Base-by-base conservation (phyloP, 1,140 invertebrate genomes). In the Caerostris darwini region DNA sequence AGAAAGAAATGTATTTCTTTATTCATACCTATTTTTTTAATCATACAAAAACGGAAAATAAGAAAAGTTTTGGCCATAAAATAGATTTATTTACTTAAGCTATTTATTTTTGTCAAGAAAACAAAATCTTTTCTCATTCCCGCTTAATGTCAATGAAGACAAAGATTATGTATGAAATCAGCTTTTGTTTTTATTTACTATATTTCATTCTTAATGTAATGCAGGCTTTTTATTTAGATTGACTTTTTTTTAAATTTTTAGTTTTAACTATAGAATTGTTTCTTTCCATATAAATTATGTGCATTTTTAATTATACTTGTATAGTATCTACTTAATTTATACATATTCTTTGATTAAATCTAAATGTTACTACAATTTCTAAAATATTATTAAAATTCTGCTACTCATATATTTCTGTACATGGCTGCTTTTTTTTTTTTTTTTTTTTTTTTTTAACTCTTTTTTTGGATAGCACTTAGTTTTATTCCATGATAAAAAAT, bases 251-350 rank as follows among this genome's bases (percentile, higher is more conserved):
- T 1, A 34, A 34, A 34, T 34, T 34, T 5, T 67, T n/a, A 14
- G 61, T 67, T 3, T 67, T 5, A 67, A 67, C 5, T n/a, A 67
- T 17, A 5, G 17, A 67, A n/a, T 67, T 67, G 14, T 6, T 67
- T 67, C n/a, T 67, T 14, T 67, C n/a, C n/a, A 5, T 67, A n/a
- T 34, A 67, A 67, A 67, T 67, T n/a, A 67, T 67, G 61, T n/a
- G 61, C 14, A 67, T 34, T 34, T 34, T 34, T 34, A 67, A 67
- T 50, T 8, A 7, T 71, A 71, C 53, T 53, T 77, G 71, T 50
- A 12, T 50, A 12, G 34, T 50, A 77, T 77, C 71, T 77, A 77
- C 71, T 77, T 77, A 77, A 77, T 77, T 77, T 77, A 53, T 77
- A 50, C 19, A 14, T 14, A 17, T 64, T 64, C 61, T 64, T 64